Percentiles rank a stretch among this genome's conserved stretches.
Evolutionary conservation across 1,140 invertebrate genomes (phyloP).

Genomic region (Tenebrio molitor): DNA sequence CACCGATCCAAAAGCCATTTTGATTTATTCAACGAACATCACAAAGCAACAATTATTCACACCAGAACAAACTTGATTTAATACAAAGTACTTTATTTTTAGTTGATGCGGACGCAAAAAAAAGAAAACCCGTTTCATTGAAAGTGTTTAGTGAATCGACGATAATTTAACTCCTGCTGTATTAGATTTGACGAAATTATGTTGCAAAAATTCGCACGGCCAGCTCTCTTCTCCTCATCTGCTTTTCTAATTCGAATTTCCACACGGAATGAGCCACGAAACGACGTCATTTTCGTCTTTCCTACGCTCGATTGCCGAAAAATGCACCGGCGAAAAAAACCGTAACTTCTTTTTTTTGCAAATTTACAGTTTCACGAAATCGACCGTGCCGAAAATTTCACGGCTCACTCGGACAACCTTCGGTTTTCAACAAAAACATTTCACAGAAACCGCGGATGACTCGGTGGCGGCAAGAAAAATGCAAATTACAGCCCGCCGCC

Average conservation of each 20-base stretch:
- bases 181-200: no score
- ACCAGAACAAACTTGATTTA: not conserved
- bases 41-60: not conserved
- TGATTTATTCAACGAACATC: not conserved
- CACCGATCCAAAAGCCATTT: not conserved
- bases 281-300: no score
- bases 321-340: no score
- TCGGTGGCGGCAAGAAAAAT: conserved; percentile 1
- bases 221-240: no score
- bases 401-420: conserved; percentile 4
- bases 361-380: no score
- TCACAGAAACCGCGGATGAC: not conserved
- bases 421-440: not conserved
- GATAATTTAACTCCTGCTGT: not conserved
- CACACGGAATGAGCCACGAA: no score
- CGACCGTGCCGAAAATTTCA: not conserved
- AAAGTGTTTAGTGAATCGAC: not conserved
- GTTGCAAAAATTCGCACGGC: not conserved
- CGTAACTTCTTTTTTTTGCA: no score
- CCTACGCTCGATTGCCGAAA: no score
- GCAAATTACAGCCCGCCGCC: not conserved
- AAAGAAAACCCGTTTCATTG: not conserved
- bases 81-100: not conserved
- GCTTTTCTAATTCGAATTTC: no score
- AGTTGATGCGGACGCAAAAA: not conserved